Percentiles rank a stretch among this genome's conserved stretches.
phyloP scores from a whole-genome alignment of 2,888 invertebrate genomes.

The Noctua comes region DNA sequence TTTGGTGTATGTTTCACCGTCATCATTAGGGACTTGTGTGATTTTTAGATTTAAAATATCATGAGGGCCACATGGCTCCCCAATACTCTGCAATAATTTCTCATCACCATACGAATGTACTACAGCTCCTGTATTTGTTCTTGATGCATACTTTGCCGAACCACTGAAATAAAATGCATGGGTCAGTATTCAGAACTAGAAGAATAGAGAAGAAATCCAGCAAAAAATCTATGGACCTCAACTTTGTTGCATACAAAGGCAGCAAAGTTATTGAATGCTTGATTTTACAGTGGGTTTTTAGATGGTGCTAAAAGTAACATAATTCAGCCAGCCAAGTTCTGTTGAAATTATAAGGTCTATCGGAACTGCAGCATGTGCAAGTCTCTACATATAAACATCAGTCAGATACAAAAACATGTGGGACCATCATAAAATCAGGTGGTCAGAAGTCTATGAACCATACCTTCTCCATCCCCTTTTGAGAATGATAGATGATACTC shows the following conservation, averaged over 20 bases:
- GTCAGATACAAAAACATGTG: not conserved
- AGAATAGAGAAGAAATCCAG: not conserved
- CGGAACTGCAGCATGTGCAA: too few species aligned
- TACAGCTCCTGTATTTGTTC: slow-evolving; percentile 91
- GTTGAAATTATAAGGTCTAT: not conserved
- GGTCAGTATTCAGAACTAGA: slow-evolving; percentile 3
- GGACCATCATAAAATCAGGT: not conserved
- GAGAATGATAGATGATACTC: not conserved
- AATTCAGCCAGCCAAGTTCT: not conserved
- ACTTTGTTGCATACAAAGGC: not conserved
- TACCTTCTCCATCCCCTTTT: not conserved
- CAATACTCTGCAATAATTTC: slow-evolving; percentile 82
- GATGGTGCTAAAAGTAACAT: not conserved
- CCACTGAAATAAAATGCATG: slow-evolving; percentile 75
- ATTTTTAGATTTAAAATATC: slow-evolving; percentile 79
- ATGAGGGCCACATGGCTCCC: slow-evolving; percentile 72
- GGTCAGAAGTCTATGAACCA: not conserved
- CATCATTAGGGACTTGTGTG: slow-evolving; percentile 87
- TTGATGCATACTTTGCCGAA: slow-evolving; percentile 84
- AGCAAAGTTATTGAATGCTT: not conserved
- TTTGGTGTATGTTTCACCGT: slow-evolving; percentile 85
- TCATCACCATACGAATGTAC: slow-evolving; percentile 91
- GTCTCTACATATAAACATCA: not conserved
- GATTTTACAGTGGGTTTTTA: not conserved
- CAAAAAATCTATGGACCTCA: not conserved